Evolutionary conservation across 2,797 vertebrate genomes (phyloP).

Genomic region (Spinibarbus caldwelli): DNA sequence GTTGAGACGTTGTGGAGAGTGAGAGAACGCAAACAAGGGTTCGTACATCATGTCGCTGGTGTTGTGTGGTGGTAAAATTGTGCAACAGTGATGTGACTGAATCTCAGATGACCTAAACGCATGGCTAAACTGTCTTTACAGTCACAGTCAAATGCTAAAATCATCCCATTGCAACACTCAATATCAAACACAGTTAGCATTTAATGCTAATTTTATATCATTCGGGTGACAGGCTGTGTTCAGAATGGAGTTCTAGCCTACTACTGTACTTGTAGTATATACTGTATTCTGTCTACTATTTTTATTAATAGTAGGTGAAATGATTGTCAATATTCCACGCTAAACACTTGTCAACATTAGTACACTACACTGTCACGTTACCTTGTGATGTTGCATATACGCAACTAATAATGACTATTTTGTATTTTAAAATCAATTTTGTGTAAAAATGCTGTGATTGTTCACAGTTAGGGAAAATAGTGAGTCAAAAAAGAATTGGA

Average conservation of each 20-base stretch:
- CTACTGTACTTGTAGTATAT: background rate
- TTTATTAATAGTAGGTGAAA: constrained; percentile 1
- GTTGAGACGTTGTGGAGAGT: constrained; percentile 3
- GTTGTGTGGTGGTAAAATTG: constrained; percentile 7
- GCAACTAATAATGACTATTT: background rate
- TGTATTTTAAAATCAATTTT: background rate
- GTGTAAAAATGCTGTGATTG: no score
- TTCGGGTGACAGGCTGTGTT: background rate
- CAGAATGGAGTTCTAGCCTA: background rate
- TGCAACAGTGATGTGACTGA: constrained; percentile 24
- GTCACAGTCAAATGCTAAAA: background rate
- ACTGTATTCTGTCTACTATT: background rate
- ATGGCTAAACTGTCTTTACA: background rate
- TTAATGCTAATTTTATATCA: background rate
- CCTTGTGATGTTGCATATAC: constrained; percentile 3
- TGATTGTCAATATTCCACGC: background rate
- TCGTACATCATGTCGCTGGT: background rate
- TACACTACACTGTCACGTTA: background rate
- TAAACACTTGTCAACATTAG: background rate
- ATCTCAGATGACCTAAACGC: constrained; percentile 16
- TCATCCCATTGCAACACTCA: background rate
- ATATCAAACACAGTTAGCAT: constrained; percentile 15
- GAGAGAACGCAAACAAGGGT: background rate
- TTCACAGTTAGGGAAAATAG: background rate
- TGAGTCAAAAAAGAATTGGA: background rate